Percentiles rank a stretch among this genome's conserved stretches.
These are phyloP conservation scores for Liparis tanakae DNA, from an alignment of 2,797 vertebrate genomes.

Conservation along the genomic window DNA sequence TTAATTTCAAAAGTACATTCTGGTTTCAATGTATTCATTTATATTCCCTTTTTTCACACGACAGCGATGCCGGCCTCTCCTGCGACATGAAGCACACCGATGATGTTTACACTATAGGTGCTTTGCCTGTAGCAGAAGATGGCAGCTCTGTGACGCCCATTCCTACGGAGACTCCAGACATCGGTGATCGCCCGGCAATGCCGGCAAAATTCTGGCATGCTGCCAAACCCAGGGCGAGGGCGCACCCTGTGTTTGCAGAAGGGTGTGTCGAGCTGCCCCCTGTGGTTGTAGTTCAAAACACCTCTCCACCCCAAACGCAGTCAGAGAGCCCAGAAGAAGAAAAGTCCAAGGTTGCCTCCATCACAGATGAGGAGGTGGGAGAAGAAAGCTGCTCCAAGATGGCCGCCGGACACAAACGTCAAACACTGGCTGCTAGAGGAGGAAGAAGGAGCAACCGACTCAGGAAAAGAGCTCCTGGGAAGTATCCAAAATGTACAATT, in stretches of 20 bases:
- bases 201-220: fast-evolving
- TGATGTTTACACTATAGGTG: neutral
- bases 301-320: fast-evolving
- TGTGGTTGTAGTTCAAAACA: neutral
- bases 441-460: fast-evolving
- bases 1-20: neutral
- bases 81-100: constrained; percentile 37
- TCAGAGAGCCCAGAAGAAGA: neutral
- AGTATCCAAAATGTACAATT: neutral
- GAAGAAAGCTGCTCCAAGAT: neutral
- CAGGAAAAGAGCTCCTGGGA: neutral
- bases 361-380: neutral
- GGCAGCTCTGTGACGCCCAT: constrained; percentile 34
- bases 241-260: fast-evolving
- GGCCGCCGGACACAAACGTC: fast-evolving
- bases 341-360: fast-evolving
- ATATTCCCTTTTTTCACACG: neutral
- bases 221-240: neutral
- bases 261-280: fast-evolving
- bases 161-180: neutral
- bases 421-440: fast-evolving
- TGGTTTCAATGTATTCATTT: neutral
- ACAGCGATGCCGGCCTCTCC: constrained; percentile 53
- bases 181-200: fast-evolving
- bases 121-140: neutral